Base-by-base conservation (phyloP, 2,888 invertebrate species). In the Tenthredo livida region DNA sequence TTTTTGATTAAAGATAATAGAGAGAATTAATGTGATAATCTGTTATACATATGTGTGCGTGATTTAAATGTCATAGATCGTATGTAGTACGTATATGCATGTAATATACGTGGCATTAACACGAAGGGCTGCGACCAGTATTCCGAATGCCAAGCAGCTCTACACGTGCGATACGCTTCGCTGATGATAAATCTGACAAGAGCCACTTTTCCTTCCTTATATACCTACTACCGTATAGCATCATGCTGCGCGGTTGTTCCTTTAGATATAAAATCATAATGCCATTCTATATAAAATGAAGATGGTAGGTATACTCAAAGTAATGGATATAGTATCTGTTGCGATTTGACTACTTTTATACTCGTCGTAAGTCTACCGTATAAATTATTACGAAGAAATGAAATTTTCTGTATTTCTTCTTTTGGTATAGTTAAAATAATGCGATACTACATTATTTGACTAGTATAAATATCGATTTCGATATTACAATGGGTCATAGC, bases 181-280 rank as follows among this genome's bases (percentile, higher is more conserved):
- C 15, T 65, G 80, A 61, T 12, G 37, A 70, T 37, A 21, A 21
- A 43, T 80, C 65, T 54, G 80, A 61, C 61, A 54, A 25, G 58
- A 75, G 75, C 47, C 61, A 80, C 80, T 80, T 80, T 80, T 80
- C 61, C 80, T 80, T 80, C 80, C 80, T 37, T n/a, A n/a, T n/a
- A n/a, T n/a, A 9, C 40, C 40, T 12, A 61, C 77, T 17, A 37
- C 6, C 7, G 37, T 37, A 33, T 77, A 77, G n/a, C n/a, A 29
- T 29, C 2, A 29, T 29, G 29, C 29, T 29, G 17, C 29, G 7
- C 21, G 40, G 43, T 15, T 73, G 12, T 73, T 73, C 21, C 43
- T 73, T 73, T 47, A 43, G n/a, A 73, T 73, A 25, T 67, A 12
- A 33, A 33, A 33, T 33, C 7, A 33, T 33, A 5, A 15, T 67